Evolutionary conservation across 2,797 vertebrate genomes (phyloP), one percentile per base, ranked within the genome.

Genomic region (Gambusia yucatana): DNA sequence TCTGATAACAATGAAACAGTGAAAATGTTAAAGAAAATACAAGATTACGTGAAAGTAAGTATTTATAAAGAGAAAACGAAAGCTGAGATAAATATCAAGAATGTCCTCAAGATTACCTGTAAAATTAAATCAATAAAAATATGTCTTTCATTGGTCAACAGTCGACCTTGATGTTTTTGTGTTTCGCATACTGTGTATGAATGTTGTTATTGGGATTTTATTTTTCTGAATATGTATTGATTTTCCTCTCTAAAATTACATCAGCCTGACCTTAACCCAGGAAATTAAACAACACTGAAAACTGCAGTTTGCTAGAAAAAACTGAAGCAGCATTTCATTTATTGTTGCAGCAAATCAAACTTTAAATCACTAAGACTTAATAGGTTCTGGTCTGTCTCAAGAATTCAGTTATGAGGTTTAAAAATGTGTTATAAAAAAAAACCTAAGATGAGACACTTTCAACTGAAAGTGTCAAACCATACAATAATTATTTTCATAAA

Each of bases 261-360:
- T 77, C 55, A 43, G 65, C 50, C 55, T 88, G 83, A 86, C 73
- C 77, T 20, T 0, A 30, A 50, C 80, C 78, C 63, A 82, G 57
- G 43, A 82, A 14, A 76, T 84, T 82, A 77, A 77, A 76, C 6
- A 22, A 72, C 22, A 2, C 78, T 84, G 77, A 78, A 79, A 81
- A 75, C 83, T 70, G 79, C 2, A 28, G 77, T 76, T 4, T 25
- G 65, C 63, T 84, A 77, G 44, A 81, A 81, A 83, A 46, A 75
- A n/a, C 52, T 11, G 16, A 20, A 39, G 11, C 22, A 13, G 44
- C 63, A 67, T 41, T 25, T 1, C 4, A 79, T 86, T 55, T 70
- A 84, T 76, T 43, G 75, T 25, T 63, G 80, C 79, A 87, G 89
- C 87, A 85, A 92, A 89, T 87, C 67, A 78, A 85, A 83, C 79